phyloP scores from a whole-genome alignment of 2,888 invertebrate genomes.

The Hydrotaea cyrtoneurina region DNA sequence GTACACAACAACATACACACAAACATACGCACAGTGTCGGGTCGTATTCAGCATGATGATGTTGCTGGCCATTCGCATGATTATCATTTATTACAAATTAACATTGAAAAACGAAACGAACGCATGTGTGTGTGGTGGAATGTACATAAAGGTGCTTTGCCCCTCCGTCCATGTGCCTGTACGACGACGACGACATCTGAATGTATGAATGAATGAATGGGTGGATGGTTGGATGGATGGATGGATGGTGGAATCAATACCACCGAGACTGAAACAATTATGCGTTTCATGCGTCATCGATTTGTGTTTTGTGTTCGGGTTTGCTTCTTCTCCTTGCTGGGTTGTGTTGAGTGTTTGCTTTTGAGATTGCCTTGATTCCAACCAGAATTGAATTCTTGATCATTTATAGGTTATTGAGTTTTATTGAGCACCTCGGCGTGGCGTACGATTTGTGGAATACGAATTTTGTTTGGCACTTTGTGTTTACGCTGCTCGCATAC shows the following conservation, averaged over 20 bases:
- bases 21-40: not conserved
- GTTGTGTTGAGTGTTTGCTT: not conserved
- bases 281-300: constrained; percentile 41
- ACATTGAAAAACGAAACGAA: constrained; percentile 42
- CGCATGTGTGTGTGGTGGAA: constrained; percentile 2
- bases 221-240: not conserved
- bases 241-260: not conserved
- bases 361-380: constrained; percentile 55
- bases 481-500: not conserved
- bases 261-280: constrained; percentile 39
- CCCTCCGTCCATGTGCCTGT: not conserved
- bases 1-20: constrained; percentile 6
- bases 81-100: constrained; percentile 56
- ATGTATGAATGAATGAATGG: constrained; percentile 39
- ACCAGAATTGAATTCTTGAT: constrained; percentile 63
- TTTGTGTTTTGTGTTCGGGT: constrained; percentile 6
- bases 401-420: constrained; percentile 51
- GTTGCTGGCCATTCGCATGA: constrained; percentile 29
- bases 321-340: not conserved
- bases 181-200: constrained; percentile 2
- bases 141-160: not conserved
- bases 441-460: not conserved
- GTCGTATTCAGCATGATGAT: not conserved
- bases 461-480: constrained; percentile 46
- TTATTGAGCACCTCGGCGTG: constrained; percentile 2